Evolutionary conservation across 2,113 vertebrate genomes (phyloP).

Genomic region (Pterocles gutturalis): DNA sequence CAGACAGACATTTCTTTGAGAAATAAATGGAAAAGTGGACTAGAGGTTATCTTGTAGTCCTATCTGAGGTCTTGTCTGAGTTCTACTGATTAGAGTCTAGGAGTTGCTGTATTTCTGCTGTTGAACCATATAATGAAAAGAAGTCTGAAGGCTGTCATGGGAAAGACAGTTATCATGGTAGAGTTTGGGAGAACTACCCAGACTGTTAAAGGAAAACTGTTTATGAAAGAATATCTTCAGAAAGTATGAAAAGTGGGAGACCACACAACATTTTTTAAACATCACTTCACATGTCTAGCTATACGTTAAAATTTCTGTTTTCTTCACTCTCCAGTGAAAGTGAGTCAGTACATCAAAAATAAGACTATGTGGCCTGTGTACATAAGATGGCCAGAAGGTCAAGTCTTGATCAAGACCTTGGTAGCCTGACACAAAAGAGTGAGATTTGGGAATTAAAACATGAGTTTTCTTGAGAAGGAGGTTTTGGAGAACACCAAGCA

Average conservation of each 20-base stretch:
- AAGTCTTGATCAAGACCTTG: not conserved
- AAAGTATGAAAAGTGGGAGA: not conserved
- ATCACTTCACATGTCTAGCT: not conserved
- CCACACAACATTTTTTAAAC: not conserved
- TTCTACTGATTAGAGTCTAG: not conserved
- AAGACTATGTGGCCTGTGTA: not conserved
- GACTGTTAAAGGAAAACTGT: not conserved
- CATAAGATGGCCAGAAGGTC: not conserved
- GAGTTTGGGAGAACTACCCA: not conserved
- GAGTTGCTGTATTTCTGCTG: not conserved
- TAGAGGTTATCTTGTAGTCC: not conserved
- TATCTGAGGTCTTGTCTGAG: not conserved
- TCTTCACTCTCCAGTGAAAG: not conserved
- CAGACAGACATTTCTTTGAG: not conserved
- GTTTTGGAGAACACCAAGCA: not conserved
- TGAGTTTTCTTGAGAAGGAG: not conserved
- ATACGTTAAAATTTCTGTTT: not conserved
- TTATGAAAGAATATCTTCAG: not conserved
- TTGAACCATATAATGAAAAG: not conserved
- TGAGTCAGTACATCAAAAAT: not conserved
- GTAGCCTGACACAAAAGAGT: not conserved
- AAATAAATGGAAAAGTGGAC: not conserved
- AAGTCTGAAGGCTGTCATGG: not conserved
- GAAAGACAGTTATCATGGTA: not conserved
- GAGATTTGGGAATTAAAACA: not conserved